These are phyloP conservation scores for Patiria miniata DNA, from an alignment of 35 echinoderm and acorn worm species.

Conservation along the genomic window DNA sequence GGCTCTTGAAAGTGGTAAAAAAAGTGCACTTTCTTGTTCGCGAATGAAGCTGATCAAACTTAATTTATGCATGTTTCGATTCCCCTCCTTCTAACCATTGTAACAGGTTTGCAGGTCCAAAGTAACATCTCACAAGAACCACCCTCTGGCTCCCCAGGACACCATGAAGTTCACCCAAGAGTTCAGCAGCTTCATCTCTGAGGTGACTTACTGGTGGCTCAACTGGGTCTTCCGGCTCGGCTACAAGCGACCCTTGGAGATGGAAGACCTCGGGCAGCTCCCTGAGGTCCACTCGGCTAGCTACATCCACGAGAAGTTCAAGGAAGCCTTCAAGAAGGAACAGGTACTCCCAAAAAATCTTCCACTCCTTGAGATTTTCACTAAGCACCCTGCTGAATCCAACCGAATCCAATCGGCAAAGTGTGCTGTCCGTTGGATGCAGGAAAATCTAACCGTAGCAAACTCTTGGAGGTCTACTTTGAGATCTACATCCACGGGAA, in stretches of 20 bases:
- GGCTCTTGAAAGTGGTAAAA: too few relatives aligned
- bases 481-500: conserved; percentile 56
- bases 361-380: too few relatives aligned
- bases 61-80: too few relatives aligned
- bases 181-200: conserved; percentile 59
- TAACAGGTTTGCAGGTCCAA: neutral
- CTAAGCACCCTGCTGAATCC: too few relatives aligned
- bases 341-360: conserved; percentile 17
- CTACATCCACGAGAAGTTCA: conserved; percentile 60
- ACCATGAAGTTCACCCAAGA: conserved; percentile 67
- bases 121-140: neutral
- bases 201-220: conserved; percentile 73
- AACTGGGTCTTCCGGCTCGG: conserved; percentile 82
- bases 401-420: too few relatives aligned
- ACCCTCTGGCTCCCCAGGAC: neutral
- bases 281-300: conserved; percentile 65
- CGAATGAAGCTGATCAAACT: too few relatives aligned
- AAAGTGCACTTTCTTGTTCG: too few relatives aligned
- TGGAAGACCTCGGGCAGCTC: conserved; percentile 68
- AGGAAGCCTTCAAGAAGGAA: conserved; percentile 44
- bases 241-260: conserved; percentile 73
- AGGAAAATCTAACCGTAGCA: too few relatives aligned
- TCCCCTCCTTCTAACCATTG: too few relatives aligned
- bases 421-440: too few relatives aligned
- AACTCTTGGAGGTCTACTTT: conserved; percentile 45